Base-by-base conservation (phyloP, 2,888 invertebrate species). In the Leptogaster cylindrica region DNA sequence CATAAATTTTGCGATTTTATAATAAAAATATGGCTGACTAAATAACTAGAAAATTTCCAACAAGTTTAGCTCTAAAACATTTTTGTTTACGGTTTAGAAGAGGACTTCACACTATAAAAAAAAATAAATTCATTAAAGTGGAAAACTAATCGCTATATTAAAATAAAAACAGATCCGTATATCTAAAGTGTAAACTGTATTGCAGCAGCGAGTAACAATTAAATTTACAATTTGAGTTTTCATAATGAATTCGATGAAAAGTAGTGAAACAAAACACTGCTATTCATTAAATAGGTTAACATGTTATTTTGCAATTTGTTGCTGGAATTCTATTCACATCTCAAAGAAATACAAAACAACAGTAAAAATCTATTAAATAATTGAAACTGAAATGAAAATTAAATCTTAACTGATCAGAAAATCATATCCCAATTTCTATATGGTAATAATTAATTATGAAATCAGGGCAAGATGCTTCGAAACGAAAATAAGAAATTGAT, bases 141-240 rank as follows among this genome's bases (percentile, higher is more conserved):
- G 63, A 64, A 36, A 64, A 61, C 23, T 50, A 70, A 64, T 44
- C 65, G 44, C 18, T 67, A 61, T 55, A 67, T 51, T n/a, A n/a
- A 51, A 31, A 55, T 23, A 28, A 52, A 58, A 64, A 52, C 50
- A 69, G 55, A 67, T 25, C 25, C 25, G 25, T 46, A 25, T 68
- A 63, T 66, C 61, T 69, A 52, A 68, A 70, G 72, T 73, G 73
- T 73, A 73, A 73, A 72, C 73, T 73, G 73, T 73, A 71, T 73
- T 73, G 71, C 70, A 69, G 69, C 68, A 64, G 58, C 51, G 65
- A 50, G n/a, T 46, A 64, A 36, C 67, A 71, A 65, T 52, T 68
- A 50, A 71, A 63, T 7, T 36, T 12, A n/a, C 23, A 55, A 16
- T 31, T 18, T 55, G 18, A 61, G 50, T 52, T 67, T 31, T 25